Evolutionary conservation across 2,113 vertebrate species (phyloP).

Genomic region (Meleagris gallopavo): DNA sequence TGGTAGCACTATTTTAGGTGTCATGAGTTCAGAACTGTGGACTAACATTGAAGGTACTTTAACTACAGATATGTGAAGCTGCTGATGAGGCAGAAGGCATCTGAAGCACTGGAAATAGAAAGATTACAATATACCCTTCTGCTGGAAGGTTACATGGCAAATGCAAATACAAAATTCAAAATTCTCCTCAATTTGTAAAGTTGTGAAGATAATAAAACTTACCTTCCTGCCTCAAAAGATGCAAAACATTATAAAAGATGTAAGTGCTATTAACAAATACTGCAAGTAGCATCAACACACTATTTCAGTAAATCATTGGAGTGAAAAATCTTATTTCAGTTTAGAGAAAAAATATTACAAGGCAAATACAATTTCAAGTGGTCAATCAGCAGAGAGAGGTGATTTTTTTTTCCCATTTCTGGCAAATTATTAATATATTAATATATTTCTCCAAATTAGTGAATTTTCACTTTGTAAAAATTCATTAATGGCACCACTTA

Average conservation of each 20-base stretch:
- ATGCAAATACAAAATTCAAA: not conserved
- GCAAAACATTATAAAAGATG: not conserved
- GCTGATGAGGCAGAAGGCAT: slow-evolving; percentile 18
- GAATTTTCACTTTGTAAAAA: slow-evolving; percentile 5
- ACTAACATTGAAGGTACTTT: not conserved
- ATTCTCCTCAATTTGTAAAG: not conserved
- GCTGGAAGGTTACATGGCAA: not conserved
- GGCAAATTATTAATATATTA: not conserved
- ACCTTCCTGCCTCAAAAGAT: slow-evolving; percentile 59
- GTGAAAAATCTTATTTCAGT: not conserved
- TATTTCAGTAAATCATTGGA: not conserved
- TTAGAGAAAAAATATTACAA: not conserved
- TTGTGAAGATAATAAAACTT: slow-evolving; percentile 21
- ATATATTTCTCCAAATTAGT: not conserved
- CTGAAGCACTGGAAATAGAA: not conserved
- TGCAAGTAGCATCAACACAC: not conserved
- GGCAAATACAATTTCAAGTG: not conserved
- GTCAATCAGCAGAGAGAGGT: not conserved
- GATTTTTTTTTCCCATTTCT: not conserved
- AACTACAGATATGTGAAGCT: not conserved
- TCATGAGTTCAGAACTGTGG: accelerated
- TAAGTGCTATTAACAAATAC: not conserved
- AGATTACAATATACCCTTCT: not conserved
- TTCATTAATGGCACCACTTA: slow-evolving; percentile 13
- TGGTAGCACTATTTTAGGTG: not conserved